Conservation (phyloP, 2,888 invertebrate genomes). For the Creontiades dilutus region DNA sequence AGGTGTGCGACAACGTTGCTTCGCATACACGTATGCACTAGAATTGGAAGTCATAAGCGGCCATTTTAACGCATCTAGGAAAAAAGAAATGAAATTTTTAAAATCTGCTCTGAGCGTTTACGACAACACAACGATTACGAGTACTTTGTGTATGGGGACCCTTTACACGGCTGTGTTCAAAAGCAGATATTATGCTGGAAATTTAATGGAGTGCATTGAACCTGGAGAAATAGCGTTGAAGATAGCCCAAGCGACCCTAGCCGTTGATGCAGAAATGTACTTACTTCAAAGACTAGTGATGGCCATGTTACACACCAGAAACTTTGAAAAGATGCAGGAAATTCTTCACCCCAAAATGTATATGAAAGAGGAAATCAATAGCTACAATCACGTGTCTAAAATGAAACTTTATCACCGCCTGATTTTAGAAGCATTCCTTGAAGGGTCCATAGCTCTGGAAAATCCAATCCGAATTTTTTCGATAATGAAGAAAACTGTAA, state of each 20-base stretch:
- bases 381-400: slow-evolving; percentile 59
- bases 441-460: slow-evolving; percentile 62
- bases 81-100: slow-evolving; percentile 35
- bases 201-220: slow-evolving; percentile 51
- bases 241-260: slow-evolving; percentile 53
- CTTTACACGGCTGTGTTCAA: slow-evolving; percentile 63
- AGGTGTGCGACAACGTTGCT: slow-evolving; percentile 13
- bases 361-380: slow-evolving; percentile 63
- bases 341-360: slow-evolving; percentile 64
- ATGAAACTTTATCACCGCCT: slow-evolving; percentile 64
- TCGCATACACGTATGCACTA: slow-evolving; percentile 34
- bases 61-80: slow-evolving; percentile 30
- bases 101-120: slow-evolving; percentile 57
- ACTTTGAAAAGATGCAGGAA: slow-evolving; percentile 66
- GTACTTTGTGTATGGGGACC: slow-evolving; percentile 48
- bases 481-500: slow-evolving; percentile 56
- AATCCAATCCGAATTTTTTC: slow-evolving; percentile 58
- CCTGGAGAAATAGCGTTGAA: slow-evolving; percentile 60
- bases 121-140: slow-evolving; percentile 16
- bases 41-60: slow-evolving; percentile 58
- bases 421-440: slow-evolving; percentile 65
- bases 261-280: slow-evolving; percentile 66
- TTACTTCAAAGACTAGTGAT: slow-evolving; percentile 54
- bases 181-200: slow-evolving; percentile 53
- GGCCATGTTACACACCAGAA: slow-evolving; percentile 55